Evolutionary conservation across 2,888 invertebrate genomes (phyloP).

Genomic region (Nephrotoma appendiculata): DNA sequence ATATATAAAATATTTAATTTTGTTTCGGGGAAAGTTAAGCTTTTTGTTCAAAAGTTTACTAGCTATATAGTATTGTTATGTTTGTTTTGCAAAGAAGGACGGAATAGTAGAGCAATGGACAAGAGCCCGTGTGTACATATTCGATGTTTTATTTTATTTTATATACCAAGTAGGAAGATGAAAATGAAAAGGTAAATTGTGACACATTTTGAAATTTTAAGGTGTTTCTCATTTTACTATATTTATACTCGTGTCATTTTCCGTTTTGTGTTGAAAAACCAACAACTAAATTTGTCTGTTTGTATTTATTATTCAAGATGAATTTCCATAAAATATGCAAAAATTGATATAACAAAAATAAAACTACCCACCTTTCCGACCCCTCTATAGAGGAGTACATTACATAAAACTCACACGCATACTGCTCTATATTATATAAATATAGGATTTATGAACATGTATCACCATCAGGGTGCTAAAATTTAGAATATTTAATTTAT

Average conservation of each 20-base stretch:
- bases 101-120: not conserved
- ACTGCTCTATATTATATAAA: not conserved
- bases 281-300: not conserved
- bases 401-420: not conserved
- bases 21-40: not conserved
- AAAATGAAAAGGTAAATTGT: not conserved
- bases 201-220: not conserved
- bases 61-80: not conserved
- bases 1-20: not conserved
- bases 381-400: not conserved
- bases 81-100: not conserved
- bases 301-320: not conserved
- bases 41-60: not conserved
- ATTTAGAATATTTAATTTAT: not conserved
- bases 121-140: not conserved
- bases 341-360: not conserved
- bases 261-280: not conserved
- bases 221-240: not conserved
- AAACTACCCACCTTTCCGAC: too few species aligned
- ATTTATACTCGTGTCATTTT: not conserved
- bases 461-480: not conserved
- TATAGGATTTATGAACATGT: not conserved
- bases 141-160: not conserved
- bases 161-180: not conserved
- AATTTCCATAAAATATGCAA: not conserved